Evolutionary conservation across 2,113 vertebrate genomes (phyloP).

Genomic region (Lota lota): DNA sequence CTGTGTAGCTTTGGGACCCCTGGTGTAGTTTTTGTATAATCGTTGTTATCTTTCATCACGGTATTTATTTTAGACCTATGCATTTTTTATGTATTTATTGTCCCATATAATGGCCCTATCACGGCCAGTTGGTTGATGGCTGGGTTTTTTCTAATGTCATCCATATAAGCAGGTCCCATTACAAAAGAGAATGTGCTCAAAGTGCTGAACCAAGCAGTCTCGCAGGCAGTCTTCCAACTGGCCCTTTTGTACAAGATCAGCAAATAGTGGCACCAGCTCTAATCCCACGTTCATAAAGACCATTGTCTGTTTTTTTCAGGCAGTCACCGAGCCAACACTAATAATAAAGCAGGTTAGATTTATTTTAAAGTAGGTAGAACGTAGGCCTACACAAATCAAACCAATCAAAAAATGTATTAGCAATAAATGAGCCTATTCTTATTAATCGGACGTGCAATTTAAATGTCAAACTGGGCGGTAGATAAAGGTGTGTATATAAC

Average conservation of each 20-base stretch:
- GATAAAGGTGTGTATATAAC: background rate
- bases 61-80: background rate
- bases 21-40: background rate
- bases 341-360: slow-evolving; percentile 22
- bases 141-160: slow-evolving; percentile 40
- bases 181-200: slow-evolving; percentile 51
- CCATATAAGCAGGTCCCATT: slow-evolving; percentile 32
- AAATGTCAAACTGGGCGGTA: too few species aligned
- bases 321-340: slow-evolving; percentile 42
- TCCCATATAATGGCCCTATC: too few species aligned
- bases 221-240: slow-evolving; percentile 56
- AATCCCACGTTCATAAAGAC: slow-evolving; percentile 62
- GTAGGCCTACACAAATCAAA: background rate
- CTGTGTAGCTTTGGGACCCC: background rate
- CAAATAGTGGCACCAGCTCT: slow-evolving; percentile 62
- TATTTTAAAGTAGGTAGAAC: background rate
- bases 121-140: slow-evolving; percentile 17
- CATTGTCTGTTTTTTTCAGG: slow-evolving; percentile 35
- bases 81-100: slow-evolving; percentile 10
- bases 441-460: too few species aligned
- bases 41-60: background rate
- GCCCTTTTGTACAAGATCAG: slow-evolving; percentile 67
- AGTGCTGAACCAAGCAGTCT: slow-evolving; percentile 75
- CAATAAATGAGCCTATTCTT: too few species aligned
- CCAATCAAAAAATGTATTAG: too few species aligned